A percentile compares a stretch with the other conserved stretches of the same genome.
Evolutionary conservation across 2,797 vertebrate genomes (phyloP).

Genomic region (Peromyscus attwateri): DNA sequence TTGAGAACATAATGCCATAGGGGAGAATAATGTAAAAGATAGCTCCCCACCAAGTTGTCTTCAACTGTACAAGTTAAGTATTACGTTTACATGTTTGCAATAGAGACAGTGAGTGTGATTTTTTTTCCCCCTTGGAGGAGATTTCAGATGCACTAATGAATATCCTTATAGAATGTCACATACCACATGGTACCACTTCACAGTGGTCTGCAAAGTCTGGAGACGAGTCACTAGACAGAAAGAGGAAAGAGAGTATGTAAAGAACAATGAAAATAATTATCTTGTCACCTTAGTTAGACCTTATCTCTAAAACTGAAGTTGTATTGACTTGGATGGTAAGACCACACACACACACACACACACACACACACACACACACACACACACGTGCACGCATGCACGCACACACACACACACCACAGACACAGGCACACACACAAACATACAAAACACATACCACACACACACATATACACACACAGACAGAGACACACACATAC

Average conservation of each 20-base stretch:
- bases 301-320: background rate
- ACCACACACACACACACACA: background rate
- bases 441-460: background rate
- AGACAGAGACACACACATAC: background rate
- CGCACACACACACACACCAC: background rate
- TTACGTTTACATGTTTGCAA: background rate
- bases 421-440: background rate
- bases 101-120: background rate
- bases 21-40: background rate
- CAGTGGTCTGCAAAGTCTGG: background rate
- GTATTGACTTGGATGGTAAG: background rate
- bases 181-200: constrained; percentile 63
- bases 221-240: background rate
- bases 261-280: background rate
- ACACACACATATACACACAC: background rate
- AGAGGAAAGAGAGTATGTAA: constrained; percentile 12
- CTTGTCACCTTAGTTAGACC: background rate
- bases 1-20: background rate
- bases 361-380: background rate
- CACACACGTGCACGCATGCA: background rate
- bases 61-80: background rate
- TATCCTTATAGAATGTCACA: constrained; percentile 18
- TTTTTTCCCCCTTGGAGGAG: background rate
- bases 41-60: background rate
- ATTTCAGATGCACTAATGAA: background rate